These are phyloP conservation scores for Hippoglossus stenolepis DNA, from an alignment of 2,113 vertebrate genomes.

Conservation along the genomic window DNA sequence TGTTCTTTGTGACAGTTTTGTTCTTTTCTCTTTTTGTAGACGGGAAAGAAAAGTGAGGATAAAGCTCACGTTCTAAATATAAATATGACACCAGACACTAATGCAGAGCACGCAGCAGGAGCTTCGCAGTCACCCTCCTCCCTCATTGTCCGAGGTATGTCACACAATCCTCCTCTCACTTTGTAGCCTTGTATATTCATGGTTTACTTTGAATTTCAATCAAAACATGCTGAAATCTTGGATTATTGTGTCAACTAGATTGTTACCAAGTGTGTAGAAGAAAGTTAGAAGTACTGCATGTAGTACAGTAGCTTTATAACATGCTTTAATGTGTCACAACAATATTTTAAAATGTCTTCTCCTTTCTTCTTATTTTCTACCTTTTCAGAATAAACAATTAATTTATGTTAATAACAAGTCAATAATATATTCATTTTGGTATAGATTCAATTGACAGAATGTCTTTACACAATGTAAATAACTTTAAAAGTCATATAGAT, in stretches of 20 bases:
- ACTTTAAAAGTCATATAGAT: not conserved
- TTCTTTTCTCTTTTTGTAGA: conserved; percentile 32
- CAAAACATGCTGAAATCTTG: not conserved
- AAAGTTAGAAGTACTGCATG: too few species aligned
- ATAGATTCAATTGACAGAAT: not conserved
- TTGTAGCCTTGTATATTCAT: not conserved
- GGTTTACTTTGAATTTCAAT: not conserved
- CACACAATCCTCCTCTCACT: not conserved
- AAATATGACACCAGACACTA: conserved; percentile 46
- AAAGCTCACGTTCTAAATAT: conserved; percentile 52
- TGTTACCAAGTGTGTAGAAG: not conserved
- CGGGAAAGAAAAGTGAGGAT: conserved; percentile 37
- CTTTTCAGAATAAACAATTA: not conserved
- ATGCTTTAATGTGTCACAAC: too few species aligned
- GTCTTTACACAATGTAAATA: not conserved
- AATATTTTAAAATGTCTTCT: too few species aligned
- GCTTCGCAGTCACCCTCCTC: conserved; percentile 39
- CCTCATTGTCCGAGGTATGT: conserved; percentile 63
- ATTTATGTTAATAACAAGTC: not conserved
- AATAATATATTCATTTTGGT: not conserved
- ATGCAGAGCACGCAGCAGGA: conserved; percentile 18
- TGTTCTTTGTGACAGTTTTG: not conserved
- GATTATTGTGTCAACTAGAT: not conserved
- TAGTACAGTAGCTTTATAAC: too few species aligned
- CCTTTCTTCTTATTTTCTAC: too few species aligned